A percentile compares a stretch with the other conserved stretches of the same genome.
Conservation (phyloP, 2,888 invertebrate species). For the Linnaemya tessellans region DNA sequence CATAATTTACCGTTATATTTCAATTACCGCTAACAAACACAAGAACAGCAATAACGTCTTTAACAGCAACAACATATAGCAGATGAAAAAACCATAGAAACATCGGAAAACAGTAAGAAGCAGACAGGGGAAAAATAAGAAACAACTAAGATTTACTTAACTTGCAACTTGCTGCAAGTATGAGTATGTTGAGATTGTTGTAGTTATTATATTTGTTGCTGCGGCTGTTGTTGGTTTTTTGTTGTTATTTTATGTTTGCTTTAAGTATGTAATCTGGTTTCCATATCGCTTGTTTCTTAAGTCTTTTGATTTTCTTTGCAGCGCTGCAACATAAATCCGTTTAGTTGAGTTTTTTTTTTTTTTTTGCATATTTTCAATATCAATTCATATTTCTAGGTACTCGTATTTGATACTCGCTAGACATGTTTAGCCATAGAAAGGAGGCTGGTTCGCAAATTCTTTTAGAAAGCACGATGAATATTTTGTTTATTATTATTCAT, state of each 20-base stretch:
- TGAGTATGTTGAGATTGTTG: slow-evolving; percentile 24
- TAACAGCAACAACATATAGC: slow-evolving; percentile 39
- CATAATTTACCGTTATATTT: slow-evolving; percentile 70
- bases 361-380: slow-evolving; percentile 62
- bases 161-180: slow-evolving; percentile 30
- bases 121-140: slow-evolving; percentile 9
- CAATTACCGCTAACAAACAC: slow-evolving; percentile 68
- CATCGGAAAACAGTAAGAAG: slow-evolving; percentile 32
- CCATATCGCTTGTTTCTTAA: slow-evolving; percentile 56
- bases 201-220: neutral
- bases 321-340: slow-evolving; percentile 45
- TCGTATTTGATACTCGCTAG: slow-evolving; percentile 25
- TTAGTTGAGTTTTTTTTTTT: slow-evolving; percentile 39
- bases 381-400: slow-evolving; percentile 57
- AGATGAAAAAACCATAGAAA: slow-evolving; percentile 28
- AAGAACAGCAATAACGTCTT: slow-evolving; percentile 28
- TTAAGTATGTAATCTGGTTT: slow-evolving; percentile 55
- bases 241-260: neutral
- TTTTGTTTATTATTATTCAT: neutral
- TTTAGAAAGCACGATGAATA: neutral
- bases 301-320: slow-evolving; percentile 53
- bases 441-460: neutral
- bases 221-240: neutral
- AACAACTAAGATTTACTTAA: slow-evolving; percentile 37
- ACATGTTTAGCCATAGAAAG: neutral